Percentiles rank a stretch among this genome's conserved stretches.
These are phyloP conservation scores for Palaemon carinicauda DNA, from an alignment of 1,140 invertebrate genomes.

Conservation along the genomic window DNA sequence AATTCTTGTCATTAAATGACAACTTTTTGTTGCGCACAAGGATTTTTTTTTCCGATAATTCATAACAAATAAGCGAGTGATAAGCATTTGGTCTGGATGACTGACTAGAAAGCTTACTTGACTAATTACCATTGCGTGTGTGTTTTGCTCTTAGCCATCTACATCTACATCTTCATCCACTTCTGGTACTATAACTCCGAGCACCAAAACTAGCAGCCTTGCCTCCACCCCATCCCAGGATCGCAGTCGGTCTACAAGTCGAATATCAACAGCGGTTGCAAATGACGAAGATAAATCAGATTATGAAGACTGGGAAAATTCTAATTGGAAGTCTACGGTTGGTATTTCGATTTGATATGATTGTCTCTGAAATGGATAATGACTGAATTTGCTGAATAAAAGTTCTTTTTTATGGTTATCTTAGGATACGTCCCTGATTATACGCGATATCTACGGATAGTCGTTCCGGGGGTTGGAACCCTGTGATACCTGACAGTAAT, in stretches of 20 bases:
- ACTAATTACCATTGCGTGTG: not conserved
- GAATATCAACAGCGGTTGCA: not conserved
- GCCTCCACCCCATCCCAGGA: constrained; percentile 2
- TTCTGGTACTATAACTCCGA: not conserved
- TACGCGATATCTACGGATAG: too few relatives aligned
- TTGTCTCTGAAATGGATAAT: too few relatives aligned
- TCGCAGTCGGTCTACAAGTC: not conserved
- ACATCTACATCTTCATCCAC: not conserved
- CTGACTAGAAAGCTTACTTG: not conserved
- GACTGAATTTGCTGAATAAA: too few relatives aligned
- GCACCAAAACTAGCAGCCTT: constrained; percentile 7
- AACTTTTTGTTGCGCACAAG: too few relatives aligned
- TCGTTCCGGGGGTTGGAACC: too few relatives aligned
- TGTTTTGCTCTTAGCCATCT: not conserved
- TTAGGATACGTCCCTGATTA: too few relatives aligned
- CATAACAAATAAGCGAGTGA: too few relatives aligned
- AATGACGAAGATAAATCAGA: constrained; percentile 11
- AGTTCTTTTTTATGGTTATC: too few relatives aligned
- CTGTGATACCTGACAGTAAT: too few relatives aligned
- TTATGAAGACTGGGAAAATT: constrained; percentile 23
- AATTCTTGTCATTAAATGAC: too few relatives aligned
- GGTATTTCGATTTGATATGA: not conserved
- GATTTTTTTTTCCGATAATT: too few relatives aligned
- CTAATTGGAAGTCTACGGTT: constrained; percentile 6
- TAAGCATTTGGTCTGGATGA: too few relatives aligned